Percentiles rank a stretch among this genome's conserved stretches.
phyloP scores from a whole-genome alignment of 2,888 invertebrate species.

The Lamellibrachia satsuma region DNA sequence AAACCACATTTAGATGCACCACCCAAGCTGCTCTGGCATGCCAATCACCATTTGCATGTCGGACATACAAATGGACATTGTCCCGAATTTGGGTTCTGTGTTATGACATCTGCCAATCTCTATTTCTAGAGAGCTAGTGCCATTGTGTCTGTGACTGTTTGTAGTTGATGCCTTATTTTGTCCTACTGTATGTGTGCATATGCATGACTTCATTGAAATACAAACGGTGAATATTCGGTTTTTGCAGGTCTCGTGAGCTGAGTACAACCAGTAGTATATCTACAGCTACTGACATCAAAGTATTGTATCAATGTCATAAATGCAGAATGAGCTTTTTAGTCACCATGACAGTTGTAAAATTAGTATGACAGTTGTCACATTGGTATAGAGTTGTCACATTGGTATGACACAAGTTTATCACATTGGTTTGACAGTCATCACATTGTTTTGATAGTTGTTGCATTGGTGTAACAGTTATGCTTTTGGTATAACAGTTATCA shows the following conservation, averaged over 20 bases:
- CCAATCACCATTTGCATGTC: no score
- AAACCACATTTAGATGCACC: no score
- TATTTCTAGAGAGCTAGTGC: no score
- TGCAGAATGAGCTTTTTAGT: not conserved
- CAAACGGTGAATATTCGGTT: not conserved
- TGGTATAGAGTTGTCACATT: not conserved
- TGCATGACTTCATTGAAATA: not conserved
- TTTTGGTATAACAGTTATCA: not conserved
- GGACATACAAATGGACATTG: no score
- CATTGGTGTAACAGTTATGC: not conserved
- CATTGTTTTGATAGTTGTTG: not conserved
- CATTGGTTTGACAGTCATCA: not conserved
- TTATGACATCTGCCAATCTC: no score
- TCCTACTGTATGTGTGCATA: not conserved
- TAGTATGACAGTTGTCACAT: not conserved
- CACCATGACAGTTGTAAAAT: not conserved
- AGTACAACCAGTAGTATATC: not conserved
- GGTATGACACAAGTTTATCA: not conserved
- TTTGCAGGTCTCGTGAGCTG: conserved; percentile 12
- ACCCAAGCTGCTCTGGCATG: no score
- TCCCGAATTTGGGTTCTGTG: no score
- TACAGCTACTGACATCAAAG: not conserved
- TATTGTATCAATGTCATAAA: not conserved
- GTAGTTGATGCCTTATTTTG: not conserved
- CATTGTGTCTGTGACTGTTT: no score